Percentiles rank a stretch among this genome's conserved stretches.
Conservation (phyloP, 2,797 vertebrate genomes). For the Leptatherina wallacei region DNA sequence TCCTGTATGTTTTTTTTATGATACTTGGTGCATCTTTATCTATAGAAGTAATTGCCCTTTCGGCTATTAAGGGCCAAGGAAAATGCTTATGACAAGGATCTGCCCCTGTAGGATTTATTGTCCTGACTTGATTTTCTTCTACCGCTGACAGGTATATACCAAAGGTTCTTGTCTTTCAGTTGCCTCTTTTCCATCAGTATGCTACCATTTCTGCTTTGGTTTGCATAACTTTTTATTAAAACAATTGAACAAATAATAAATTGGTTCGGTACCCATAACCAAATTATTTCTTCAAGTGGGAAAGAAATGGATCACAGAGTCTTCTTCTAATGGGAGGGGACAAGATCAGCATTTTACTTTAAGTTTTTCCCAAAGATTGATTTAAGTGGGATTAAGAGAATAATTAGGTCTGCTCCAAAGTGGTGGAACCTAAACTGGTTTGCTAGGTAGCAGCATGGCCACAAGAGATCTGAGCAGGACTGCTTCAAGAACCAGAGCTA, state of each 20-base stretch:
- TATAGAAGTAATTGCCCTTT: constrained; percentile 66
- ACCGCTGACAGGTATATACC: constrained; percentile 42
- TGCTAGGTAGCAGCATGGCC: background rate
- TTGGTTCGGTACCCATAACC: background rate
- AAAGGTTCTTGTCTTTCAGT: constrained; percentile 27
- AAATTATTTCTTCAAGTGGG: background rate
- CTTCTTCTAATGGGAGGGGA: background rate
- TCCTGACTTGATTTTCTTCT: constrained; percentile 47
- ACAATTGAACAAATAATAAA: background rate
- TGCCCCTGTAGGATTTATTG: constrained; percentile 47
- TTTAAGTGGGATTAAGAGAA: background rate
- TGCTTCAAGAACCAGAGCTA: background rate
- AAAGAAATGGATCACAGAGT: background rate
- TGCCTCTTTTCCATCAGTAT: background rate
- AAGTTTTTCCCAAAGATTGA: background rate
- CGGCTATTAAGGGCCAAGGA: constrained; percentile 49
- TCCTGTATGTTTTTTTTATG: constrained; percentile 6
- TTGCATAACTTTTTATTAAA: background rate
- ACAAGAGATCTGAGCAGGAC: background rate
- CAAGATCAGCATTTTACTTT: background rate
- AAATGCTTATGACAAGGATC: constrained; percentile 44
- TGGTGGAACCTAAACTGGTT: background rate
- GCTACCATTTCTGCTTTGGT: background rate
- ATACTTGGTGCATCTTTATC: background rate
- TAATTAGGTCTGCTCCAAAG: background rate